Base-by-base conservation (phyloP, 2,888 invertebrate genomes). In the Hypena proboscidalis region DNA sequence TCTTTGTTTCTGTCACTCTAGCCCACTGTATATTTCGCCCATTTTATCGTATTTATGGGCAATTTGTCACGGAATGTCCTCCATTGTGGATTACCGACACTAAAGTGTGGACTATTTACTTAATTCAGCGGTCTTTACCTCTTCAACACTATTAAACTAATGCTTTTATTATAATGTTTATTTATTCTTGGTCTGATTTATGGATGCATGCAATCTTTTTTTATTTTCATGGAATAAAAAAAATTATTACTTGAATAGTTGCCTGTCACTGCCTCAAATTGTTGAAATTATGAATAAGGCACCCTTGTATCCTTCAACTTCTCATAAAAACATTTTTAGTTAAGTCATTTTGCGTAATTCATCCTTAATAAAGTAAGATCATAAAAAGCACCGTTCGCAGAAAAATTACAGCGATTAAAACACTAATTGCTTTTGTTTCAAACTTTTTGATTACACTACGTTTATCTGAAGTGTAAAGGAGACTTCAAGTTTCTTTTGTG, bases 1-100 rank as follows among this genome's bases (percentile, higher is more conserved):
- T 72, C 72, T 77, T 72, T 75, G 70, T 76, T 74, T 71, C 67
- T 68, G 67, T 74, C 70, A 70, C 74, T 59, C 49, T 62, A 62
- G 61, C 54, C 61, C 43, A 13, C 35, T 59, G 64, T 64, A 71
- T 73, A 70, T 71, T 67, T 56, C 51, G 41, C 29, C 54, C 55
- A 58, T 68, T 61, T 74, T 68, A 71, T 71, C 70, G 67, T 66
- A 70, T 79, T 76, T 78, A 72, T 70, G 70, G 69, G 59, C 71
- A 54, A 74, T 80, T 77, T 77, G 67, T 80, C 71, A 71, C 60
- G 43, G 52, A 65, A 57, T 53, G 54, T 63, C 70, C 59, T 57
- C 62, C 64, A 41, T 65, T 49, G 49, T 56, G 63, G 61, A 70
- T 64, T 65, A 62, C 60, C 51, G 42, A 48, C 52, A 58, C 26